phyloP scores from a whole-genome alignment of 2,888 invertebrate genomes.

The Dolichopus griseipennis region DNA sequence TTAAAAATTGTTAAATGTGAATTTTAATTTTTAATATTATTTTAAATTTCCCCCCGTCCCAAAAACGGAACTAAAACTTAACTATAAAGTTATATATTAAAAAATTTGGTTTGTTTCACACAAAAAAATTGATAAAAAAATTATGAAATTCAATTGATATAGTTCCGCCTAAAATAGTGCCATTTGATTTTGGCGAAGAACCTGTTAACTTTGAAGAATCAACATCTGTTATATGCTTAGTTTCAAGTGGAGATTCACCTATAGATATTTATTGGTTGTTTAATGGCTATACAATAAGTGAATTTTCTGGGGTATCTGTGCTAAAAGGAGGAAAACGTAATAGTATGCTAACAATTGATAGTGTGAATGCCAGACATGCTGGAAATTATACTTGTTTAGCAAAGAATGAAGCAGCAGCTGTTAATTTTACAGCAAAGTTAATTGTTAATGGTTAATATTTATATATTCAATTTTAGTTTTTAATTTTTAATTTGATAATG shows the following conservation, averaged over 20 bases:
- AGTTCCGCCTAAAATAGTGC: conserved; percentile 70
- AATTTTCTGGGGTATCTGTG: conserved; percentile 33
- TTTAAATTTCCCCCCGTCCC: not conserved
- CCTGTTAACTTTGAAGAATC: conserved; percentile 63
- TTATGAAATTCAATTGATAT: conserved; percentile 12
- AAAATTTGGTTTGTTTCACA: not conserved
- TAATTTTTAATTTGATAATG: conserved; percentile 7
- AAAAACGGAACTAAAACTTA: not conserved
- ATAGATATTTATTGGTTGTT: conserved; percentile 59
- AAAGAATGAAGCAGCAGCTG: conserved; percentile 49
- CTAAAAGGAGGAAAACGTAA: conserved; percentile 46
- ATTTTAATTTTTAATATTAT: not conserved
- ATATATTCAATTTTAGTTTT: conserved; percentile 8
- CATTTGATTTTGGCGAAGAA: conserved; percentile 67
- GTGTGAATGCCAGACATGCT: conserved; percentile 54
- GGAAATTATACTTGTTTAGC: conserved; percentile 59
- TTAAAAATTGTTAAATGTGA: no score
- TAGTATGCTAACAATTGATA: conserved; percentile 56
- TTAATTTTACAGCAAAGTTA: conserved; percentile 43
- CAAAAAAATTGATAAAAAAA: not conserved
- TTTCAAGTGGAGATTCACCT: conserved; percentile 60
- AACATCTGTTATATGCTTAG: conserved; percentile 60
- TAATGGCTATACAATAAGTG: conserved; percentile 33
- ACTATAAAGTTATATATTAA: not conserved
- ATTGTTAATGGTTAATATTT: conserved; percentile 35